These are phyloP conservation scores for Anguilla marmorata DNA, from an alignment of 2,797 vertebrate genomes.

Conservation along the genomic window DNA sequence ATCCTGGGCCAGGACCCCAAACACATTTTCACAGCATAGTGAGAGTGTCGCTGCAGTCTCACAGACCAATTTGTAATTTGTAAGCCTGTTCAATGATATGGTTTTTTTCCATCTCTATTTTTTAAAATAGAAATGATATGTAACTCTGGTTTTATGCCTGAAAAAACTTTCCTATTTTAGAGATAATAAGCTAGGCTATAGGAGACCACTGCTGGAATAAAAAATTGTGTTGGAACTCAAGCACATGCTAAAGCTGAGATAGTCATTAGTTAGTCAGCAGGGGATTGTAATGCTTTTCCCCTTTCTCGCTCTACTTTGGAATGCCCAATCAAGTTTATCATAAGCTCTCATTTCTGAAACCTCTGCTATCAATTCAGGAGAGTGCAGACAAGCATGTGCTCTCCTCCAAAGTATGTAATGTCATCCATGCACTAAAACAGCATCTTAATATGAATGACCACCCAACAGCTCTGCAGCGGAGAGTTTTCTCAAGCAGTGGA, in stretches of 20 bases:
- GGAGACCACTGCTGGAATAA: not conserved
- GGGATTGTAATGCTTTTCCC: not conserved
- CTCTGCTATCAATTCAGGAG: not conserved
- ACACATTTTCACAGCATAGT: not conserved
- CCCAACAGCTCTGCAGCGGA: not conserved
- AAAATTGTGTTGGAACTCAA: not conserved
- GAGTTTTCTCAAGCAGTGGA: not conserved
- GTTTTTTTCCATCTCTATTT: not conserved
- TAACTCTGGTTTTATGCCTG: not conserved
- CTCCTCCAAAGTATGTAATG: not conserved
- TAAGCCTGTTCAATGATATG: slow-evolving; percentile 5
- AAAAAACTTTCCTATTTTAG: not conserved
- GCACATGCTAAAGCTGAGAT: not conserved
- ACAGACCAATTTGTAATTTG: slow-evolving; percentile 23
- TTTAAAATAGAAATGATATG: not conserved
- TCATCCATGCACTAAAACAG: not conserved
- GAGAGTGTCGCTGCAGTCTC: not conserved
- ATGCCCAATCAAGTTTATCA: not conserved
- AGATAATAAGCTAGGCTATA: not conserved
- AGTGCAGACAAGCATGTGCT: not conserved
- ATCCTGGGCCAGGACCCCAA: not conserved
- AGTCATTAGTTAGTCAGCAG: slow-evolving; percentile 3
- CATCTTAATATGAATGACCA: slow-evolving; percentile 1
- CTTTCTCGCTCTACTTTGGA: not conserved
- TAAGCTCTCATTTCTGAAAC: not conserved